Evolutionary conservation across 2,797 vertebrate species (phyloP).

Genomic region (Serranus cabrilla): DNA sequence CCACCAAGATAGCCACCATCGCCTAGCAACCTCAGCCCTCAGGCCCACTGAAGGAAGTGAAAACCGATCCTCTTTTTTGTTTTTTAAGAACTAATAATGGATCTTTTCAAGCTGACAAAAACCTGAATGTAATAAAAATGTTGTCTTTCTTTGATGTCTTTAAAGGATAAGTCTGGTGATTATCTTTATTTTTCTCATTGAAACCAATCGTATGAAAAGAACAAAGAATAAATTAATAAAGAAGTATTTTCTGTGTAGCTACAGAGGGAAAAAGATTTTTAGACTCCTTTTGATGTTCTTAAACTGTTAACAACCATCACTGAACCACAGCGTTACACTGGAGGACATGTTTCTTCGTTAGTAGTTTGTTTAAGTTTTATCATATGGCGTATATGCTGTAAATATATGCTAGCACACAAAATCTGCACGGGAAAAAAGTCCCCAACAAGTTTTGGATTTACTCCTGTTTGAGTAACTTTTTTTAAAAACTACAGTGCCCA

Average conservation of each 20-base stretch:
- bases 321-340: neutral
- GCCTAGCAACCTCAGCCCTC: constrained; percentile 83
- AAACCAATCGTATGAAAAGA: constrained; percentile 5
- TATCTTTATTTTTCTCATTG: neutral
- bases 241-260: neutral
- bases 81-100: constrained; percentile 63
- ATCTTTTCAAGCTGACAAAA: constrained; percentile 66
- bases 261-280: neutral
- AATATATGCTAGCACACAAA: neutral
- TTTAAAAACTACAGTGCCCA: neutral
- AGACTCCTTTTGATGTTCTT: neutral
- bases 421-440: neutral
- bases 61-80: constrained; percentile 74
- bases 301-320: neutral
- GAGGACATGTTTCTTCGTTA: neutral
- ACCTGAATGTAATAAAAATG: constrained; percentile 36
- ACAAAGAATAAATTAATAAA: constrained; percentile 1
- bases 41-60: constrained; percentile 75
- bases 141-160: constrained; percentile 38
- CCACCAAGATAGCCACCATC: constrained; percentile 78
- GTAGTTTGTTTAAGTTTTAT: too few species aligned
- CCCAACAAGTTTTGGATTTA: neutral
- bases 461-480: neutral
- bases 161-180: constrained; percentile 2
- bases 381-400: too few species aligned